phyloP scores from a whole-genome alignment of 2,797 vertebrate species.

The Astyanax mexicanus region DNA sequence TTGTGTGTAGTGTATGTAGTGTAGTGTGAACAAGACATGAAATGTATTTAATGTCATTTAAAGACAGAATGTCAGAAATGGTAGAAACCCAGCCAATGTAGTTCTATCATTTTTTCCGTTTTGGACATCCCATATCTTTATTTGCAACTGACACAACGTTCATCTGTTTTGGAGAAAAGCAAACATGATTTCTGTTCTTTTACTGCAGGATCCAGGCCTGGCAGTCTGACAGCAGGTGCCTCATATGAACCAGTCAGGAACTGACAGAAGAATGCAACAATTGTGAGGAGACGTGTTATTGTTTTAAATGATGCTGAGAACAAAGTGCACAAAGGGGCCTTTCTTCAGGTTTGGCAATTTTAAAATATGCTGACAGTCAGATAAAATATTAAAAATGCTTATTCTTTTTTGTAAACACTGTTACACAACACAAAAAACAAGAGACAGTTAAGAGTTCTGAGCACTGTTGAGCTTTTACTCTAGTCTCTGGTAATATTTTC shows the following conservation, averaged over 20 bases:
- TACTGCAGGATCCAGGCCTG: not conserved
- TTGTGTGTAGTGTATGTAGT: too few relatives aligned
- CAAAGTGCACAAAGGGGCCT: not conserved
- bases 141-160: constrained; percentile 5
- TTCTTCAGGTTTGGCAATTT: not conserved
- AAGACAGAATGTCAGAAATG: too few relatives aligned
- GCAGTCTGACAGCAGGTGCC: not conserved
- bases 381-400: too few relatives aligned
- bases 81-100: not conserved
- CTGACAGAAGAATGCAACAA: not conserved
- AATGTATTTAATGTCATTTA: too few relatives aligned
- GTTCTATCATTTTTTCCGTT: not conserved
- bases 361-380: not conserved
- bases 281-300: not conserved
- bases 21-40: not conserved
- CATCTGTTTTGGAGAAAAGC: not conserved
- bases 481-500: too few relatives aligned
- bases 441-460: too few relatives aligned
- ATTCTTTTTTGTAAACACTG: too few relatives aligned
- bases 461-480: too few relatives aligned
- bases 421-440: too few relatives aligned
- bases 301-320: not conserved
- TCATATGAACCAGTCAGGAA: too few relatives aligned
- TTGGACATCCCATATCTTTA: not conserved
- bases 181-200: not conserved